A percentile compares a stretch with the other conserved stretches of the same genome.
phyloP scores from a whole-genome alignment of 2,888 invertebrate genomes.

The Megamerina dolium region DNA sequence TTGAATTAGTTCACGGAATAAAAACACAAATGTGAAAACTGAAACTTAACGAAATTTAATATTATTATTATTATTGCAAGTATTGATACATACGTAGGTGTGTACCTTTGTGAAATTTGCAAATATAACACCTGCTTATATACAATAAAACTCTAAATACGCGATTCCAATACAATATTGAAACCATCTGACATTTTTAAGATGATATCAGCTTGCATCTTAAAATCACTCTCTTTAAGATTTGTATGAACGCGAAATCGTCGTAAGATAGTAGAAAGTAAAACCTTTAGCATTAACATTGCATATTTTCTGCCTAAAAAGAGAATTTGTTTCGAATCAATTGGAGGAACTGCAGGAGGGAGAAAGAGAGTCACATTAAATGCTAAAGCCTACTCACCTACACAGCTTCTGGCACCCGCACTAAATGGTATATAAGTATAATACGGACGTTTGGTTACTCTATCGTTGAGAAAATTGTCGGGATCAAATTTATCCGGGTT shows the following conservation, averaged over 20 bases:
- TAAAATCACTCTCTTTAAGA: constrained; percentile 60
- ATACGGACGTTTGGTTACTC: constrained; percentile 67
- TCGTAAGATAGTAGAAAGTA: constrained; percentile 65
- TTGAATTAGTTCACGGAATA: too few relatives aligned
- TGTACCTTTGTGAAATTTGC: too few relatives aligned
- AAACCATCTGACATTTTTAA: constrained; percentile 70
- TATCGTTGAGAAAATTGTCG: constrained; percentile 73
- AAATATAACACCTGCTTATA: too few relatives aligned
- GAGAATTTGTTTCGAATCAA: not conserved
- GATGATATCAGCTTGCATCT: constrained; percentile 67
- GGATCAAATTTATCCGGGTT: constrained; percentile 70
- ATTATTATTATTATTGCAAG: too few relatives aligned
- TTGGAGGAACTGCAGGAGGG: not conserved
- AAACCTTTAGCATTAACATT: constrained; percentile 67
- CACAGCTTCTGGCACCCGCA: constrained; percentile 74
- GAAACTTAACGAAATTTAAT: too few relatives aligned
- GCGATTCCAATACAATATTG: constrained; percentile 59
- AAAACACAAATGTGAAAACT: too few relatives aligned
- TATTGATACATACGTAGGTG: too few relatives aligned
- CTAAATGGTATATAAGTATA: constrained; percentile 77
- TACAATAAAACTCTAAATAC: too few relatives aligned
- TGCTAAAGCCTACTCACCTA: constrained; percentile 46
- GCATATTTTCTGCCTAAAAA: constrained; percentile 63
- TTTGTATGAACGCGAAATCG: constrained; percentile 62
- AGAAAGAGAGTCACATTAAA: not conserved